Percentiles rank a stretch among this genome's conserved stretches.
phyloP scores from a whole-genome alignment of 2,888 invertebrate genomes.

The Drosophila kambysellisi region DNA sequence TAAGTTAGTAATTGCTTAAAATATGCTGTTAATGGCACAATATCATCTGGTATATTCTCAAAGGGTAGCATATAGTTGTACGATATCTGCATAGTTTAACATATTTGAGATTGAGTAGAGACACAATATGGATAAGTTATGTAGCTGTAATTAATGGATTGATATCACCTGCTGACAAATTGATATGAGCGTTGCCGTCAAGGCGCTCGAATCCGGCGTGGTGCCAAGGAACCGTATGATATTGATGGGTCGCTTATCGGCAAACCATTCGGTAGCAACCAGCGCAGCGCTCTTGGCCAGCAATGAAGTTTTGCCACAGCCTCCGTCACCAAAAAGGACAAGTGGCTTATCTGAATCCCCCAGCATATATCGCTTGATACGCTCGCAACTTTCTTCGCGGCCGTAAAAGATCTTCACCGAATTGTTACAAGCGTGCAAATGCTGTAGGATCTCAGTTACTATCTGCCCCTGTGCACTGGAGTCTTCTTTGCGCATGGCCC shows the following conservation, averaged over 20 bases:
- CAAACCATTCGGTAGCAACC: constrained; percentile 90
- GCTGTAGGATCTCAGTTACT: constrained; percentile 96
- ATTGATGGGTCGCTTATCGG: constrained; percentile 92
- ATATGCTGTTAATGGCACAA: constrained; percentile 97
- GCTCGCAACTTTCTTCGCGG: constrained; percentile 92
- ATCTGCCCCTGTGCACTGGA: constrained; percentile 97
- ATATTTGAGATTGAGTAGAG: constrained; percentile 29
- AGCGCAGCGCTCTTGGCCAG: constrained; percentile 96
- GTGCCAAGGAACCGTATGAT: constrained; percentile 97
- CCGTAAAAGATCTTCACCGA: constrained; percentile 97
- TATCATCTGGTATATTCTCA: constrained; percentile 97
- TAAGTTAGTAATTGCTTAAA: constrained; percentile 96
- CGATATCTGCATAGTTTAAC: constrained; percentile 88
- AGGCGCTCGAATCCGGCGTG: constrained; percentile 97
- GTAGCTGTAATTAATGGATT: constrained; percentile 29
- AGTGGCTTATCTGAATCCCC: constrained; percentile 94
- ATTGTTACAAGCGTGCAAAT: constrained; percentile 97
- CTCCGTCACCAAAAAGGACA: constrained; percentile 96
- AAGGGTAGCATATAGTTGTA: constrained; percentile 96
- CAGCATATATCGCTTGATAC: constrained; percentile 93
- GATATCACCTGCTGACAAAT: constrained; percentile 94
- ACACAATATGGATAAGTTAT: constrained; percentile 33
- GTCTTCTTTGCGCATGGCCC: constrained; percentile 97
- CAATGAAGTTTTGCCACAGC: constrained; percentile 98
- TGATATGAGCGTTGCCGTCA: constrained; percentile 97